These are phyloP conservation scores for Myotis planiceps DNA, from an alignment of 2,797 vertebrate species.

Conservation along the genomic window DNA sequence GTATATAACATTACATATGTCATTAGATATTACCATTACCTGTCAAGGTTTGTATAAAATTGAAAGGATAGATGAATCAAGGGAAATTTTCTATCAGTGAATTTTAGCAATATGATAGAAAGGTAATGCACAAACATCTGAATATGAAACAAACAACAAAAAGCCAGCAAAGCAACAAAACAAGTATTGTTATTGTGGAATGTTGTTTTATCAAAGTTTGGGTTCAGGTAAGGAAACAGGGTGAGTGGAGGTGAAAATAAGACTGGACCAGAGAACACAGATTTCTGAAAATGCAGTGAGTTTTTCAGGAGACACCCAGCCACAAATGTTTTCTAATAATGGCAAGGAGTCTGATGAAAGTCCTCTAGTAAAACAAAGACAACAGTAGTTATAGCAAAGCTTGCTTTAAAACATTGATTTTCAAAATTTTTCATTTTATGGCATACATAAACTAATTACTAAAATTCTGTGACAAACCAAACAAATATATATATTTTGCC, in stretches of 20 bases:
- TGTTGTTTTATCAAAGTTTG: neutral
- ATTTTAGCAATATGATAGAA: neutral
- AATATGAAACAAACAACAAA: neutral
- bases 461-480: neutral
- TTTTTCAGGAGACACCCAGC: neutral
- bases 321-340: neutral
- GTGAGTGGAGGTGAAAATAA: neutral
- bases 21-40: neutral
- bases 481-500: neutral
- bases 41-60: neutral
- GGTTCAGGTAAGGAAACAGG: neutral
- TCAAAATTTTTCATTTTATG: neutral
- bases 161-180: neutral
- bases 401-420: neutral
- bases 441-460: neutral
- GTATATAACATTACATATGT: neutral
- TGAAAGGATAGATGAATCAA: neutral
- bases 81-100: neutral
- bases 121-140: neutral
- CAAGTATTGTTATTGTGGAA: neutral
- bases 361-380: neutral
- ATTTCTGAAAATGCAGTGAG: neutral
- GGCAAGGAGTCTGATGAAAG: neutral
- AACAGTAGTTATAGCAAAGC: neutral
- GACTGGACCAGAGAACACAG: neutral